Conservation (phyloP, 2,888 invertebrate genomes). For the Heliconius erato region DNA sequence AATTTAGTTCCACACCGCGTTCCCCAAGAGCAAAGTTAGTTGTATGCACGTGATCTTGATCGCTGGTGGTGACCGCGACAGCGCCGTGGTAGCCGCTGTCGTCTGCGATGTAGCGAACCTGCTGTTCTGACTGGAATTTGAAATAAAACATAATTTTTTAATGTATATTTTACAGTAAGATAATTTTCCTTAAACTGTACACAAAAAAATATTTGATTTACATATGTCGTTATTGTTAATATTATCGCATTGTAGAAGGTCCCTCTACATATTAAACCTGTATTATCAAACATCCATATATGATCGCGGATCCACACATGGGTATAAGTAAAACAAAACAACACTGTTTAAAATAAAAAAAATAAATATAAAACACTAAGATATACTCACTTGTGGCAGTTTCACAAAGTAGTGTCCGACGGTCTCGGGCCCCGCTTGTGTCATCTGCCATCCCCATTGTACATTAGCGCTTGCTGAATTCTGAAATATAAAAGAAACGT, state of each 20-base stretch:
- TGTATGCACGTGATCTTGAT: slow-evolving; percentile 78
- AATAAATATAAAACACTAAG: background rate
- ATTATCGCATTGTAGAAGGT: no score
- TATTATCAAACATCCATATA: no score
- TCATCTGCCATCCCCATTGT: slow-evolving; percentile 75
- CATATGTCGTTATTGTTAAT: no score
- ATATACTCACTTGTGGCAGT: slow-evolving; percentile 68
- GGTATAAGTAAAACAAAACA: background rate
- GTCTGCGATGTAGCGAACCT: slow-evolving; percentile 87
- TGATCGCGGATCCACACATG: no score
- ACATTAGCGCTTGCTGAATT: slow-evolving; percentile 31
- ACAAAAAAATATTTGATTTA: no score
- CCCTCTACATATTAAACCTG: no score
- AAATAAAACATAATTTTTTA: background rate
- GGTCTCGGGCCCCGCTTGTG: slow-evolving; percentile 59
- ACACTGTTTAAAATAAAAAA: background rate
- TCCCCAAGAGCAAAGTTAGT: slow-evolving; percentile 85
- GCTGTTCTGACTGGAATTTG: slow-evolving; percentile 74
- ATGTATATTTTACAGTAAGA: no score
- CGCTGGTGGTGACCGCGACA: slow-evolving; percentile 83
- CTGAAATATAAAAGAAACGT: slow-evolving; percentile 37
- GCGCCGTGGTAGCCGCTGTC: slow-evolving; percentile 88
- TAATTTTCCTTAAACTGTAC: no score
- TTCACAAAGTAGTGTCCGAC: slow-evolving; percentile 76
- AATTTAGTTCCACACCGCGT: slow-evolving; percentile 81